phyloP scores from a whole-genome alignment of 2,888 invertebrate species.

The Lampropteryx suffumata region DNA sequence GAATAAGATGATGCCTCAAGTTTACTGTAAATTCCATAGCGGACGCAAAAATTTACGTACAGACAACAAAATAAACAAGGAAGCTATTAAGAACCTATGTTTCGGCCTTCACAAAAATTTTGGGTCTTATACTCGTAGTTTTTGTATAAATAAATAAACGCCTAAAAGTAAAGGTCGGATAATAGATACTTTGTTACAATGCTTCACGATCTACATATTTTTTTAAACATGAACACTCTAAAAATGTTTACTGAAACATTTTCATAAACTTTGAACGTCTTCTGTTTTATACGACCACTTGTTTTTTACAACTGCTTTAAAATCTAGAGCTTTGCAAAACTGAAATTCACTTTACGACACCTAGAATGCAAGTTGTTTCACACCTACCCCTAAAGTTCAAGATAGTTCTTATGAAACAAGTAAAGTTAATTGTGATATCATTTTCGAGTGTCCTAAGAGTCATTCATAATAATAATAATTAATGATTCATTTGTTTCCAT shows the following conservation, averaged over 20 bases:
- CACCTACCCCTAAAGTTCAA: background rate
- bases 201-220: background rate
- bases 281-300: conserved; percentile 19
- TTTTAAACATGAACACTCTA: background rate
- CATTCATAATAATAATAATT: too few relatives aligned
- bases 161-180: too few relatives aligned
- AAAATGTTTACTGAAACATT: conserved; percentile 11
- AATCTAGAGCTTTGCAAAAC: conserved; percentile 13
- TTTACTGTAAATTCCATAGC: conserved; percentile 1
- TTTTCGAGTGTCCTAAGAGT: too few relatives aligned
- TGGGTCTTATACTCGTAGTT: too few relatives aligned
- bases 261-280: conserved; percentile 1
- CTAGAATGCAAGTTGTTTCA: conserved; percentile 8
- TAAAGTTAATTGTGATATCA: too few relatives aligned
- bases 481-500: too few relatives aligned
- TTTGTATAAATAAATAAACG: too few relatives aligned
- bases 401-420: too few relatives aligned
- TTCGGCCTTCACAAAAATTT: too few relatives aligned
- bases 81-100: too few relatives aligned
- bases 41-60: conserved; percentile 3
- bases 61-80: too few relatives aligned
- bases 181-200: too few relatives aligned
- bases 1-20: conserved; percentile 3
- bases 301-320: conserved; percentile 15
- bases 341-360: conserved; percentile 15